Evolutionary conservation across 2,113 vertebrate genomes (phyloP).

Genomic region (Zonotrichia leucophrys): DNA sequence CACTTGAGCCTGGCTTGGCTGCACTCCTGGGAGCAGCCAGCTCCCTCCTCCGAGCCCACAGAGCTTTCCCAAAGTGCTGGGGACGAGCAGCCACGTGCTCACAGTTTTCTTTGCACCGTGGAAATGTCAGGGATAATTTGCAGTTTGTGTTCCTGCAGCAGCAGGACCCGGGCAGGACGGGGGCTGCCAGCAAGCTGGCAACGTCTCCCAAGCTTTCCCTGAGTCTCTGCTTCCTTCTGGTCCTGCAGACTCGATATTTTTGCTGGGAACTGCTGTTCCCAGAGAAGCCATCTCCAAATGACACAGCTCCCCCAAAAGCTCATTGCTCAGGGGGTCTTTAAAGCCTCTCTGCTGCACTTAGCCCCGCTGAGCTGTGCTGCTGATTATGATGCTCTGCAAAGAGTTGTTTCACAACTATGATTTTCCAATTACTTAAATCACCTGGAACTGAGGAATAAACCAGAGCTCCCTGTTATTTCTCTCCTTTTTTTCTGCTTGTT

Average conservation of each 20-base stretch:
- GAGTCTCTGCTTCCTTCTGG: background rate
- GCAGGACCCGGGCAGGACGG: background rate
- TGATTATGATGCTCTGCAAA: slow-evolving; percentile 51
- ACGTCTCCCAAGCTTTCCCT: background rate
- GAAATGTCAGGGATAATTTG: background rate
- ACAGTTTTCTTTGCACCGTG: background rate
- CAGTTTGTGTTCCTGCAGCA: background rate
- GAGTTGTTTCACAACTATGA: slow-evolving; percentile 45
- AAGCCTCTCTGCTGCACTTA: background rate
- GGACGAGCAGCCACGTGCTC: background rate
- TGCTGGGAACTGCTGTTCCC: background rate
- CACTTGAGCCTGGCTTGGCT: background rate
- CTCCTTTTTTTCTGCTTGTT: background rate
- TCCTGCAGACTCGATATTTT: background rate
- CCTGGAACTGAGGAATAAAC: slow-evolving; percentile 43
- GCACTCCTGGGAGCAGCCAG: background rate
- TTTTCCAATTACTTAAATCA: slow-evolving; percentile 68
- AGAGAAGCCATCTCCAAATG: background rate
- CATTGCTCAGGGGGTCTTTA: slow-evolving; percentile 7
- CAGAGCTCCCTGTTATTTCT: background rate
- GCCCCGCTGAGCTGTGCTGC: background rate
- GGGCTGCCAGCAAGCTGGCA: background rate
- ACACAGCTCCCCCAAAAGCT: background rate
- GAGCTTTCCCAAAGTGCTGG: background rate
- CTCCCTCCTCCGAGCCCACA: background rate